Evolutionary conservation across 2,888 invertebrate species (phyloP).

Genomic region (Amiota minor): DNA sequence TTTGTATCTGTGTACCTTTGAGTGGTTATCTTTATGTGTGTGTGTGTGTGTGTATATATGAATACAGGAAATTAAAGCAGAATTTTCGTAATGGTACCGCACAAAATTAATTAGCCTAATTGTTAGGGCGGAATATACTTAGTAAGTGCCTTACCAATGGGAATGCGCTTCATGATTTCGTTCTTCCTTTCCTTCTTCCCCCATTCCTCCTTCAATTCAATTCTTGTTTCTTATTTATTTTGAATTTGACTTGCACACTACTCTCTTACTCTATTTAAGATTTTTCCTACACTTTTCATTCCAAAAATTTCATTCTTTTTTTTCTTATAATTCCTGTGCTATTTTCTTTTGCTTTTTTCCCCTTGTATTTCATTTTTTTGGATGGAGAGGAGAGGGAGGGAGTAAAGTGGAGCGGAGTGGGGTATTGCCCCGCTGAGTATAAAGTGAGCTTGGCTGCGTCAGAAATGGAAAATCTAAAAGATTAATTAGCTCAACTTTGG

Average conservation of each 20-base stretch:
- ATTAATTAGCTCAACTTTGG: slow-evolving; percentile 63
- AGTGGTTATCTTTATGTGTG: slow-evolving; percentile 35
- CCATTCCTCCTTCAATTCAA: background rate
- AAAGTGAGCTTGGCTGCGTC: slow-evolving; percentile 52
- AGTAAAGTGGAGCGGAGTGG: slow-evolving; percentile 2
- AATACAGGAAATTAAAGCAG: slow-evolving; percentile 62
- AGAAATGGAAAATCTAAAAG: slow-evolving; percentile 65
- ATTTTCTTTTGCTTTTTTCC: background rate
- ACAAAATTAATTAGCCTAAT: slow-evolving; percentile 68
- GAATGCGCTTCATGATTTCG: background rate
- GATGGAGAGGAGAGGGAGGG: background rate
- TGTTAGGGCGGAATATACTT: slow-evolving; percentile 56
- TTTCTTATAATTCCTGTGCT: background rate
- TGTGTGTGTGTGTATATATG: slow-evolving; percentile 36
- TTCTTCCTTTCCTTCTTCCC: background rate
- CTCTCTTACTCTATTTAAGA: slow-evolving; percentile 17
- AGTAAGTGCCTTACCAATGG: background rate
- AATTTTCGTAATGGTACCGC: slow-evolving; percentile 56
- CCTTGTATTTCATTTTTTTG: background rate
- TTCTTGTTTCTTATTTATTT: too few species aligned
- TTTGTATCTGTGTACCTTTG: slow-evolving; percentile 32
- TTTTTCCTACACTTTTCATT: slow-evolving; percentile 12
- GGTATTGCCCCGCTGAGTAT: background rate
- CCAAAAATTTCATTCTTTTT: background rate
- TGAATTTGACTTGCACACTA: background rate